Evolutionary conservation across 2,888 invertebrate species (phyloP), one percentile per base, ranked within the genome.

Genomic region (Heliconius aoede): DNA sequence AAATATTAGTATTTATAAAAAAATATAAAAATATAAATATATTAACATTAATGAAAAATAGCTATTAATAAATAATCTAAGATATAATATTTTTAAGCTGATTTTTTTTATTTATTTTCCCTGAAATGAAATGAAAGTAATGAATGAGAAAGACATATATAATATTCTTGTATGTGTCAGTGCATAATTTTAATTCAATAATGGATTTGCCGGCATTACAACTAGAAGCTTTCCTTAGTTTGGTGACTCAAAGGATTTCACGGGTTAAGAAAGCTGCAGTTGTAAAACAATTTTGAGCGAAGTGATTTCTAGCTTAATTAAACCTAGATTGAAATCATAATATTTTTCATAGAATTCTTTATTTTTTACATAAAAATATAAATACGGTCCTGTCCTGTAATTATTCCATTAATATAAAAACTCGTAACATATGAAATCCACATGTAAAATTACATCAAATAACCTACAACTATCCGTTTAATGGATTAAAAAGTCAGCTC

Each of bases 391-490:
- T n/a, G 51, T 15, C 11, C 28, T 30, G 21, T 51, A n/a, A 51
- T n/a, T n/a, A 4, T 7, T 4, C 28, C n/a, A 51, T 46, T 21
- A 21, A 28, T 9, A 8, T 24, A 55, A 69, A 69, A 55, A 69
- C 15, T 55, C 30, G 24, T 30, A 69, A 11, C 11, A 28, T 1
- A 2, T 15, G n/a, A 32, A 32, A 30, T 30, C 30, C 69, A 69
- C 55, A 69, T 55, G 55, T 55, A 55, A 32, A 55, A 32, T n/a
- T n/a, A n/a, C n/a, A 15, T n/a, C 15, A 55, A n/a, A 55, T 55
- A 55, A n/a, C 32, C 55, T 15, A 40, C 18, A 65, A 55, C 69
- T 55, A 55, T 32, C 69, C n/a, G 8, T 15, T 55, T 32, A 69
- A 32, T 32, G 30, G 8, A 69, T 4, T 55, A 55, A 69, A 55